Evolutionary conservation across 2,113 vertebrate species (phyloP).

Genomic region (Leiothrix lutea): DNA sequence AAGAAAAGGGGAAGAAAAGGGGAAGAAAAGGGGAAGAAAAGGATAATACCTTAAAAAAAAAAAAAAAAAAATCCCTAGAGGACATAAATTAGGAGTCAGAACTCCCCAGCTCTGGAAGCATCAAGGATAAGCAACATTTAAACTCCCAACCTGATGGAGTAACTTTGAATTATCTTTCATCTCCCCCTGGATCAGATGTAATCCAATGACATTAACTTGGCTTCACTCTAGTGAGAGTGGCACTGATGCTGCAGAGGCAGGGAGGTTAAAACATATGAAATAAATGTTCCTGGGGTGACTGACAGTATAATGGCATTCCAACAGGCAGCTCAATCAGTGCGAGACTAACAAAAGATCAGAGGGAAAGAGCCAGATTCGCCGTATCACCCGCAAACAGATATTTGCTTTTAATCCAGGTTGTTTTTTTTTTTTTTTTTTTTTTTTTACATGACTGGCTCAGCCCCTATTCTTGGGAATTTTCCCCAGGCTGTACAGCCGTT

Average conservation of each 20-base stretch:
- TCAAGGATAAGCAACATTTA: background rate
- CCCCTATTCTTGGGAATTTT: background rate
- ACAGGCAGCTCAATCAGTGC: constrained; percentile 37
- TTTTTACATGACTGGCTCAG: background rate
- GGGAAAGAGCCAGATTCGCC: background rate
- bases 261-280: constrained; percentile 59
- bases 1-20: too few species aligned
- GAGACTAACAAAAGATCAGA: constrained; percentile 63
- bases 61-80: background rate
- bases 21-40: too few species aligned
- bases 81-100: background rate
- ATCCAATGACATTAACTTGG: constrained; percentile 48
- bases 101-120: constrained; percentile 1
- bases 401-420: background rate
- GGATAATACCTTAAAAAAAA: too few species aligned
- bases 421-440: background rate
- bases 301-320: constrained; percentile 60
- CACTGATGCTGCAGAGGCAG: background rate
- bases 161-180: constrained; percentile 53
- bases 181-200: background rate
- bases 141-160: background rate
- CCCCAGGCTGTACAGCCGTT: background rate
- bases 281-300: constrained; percentile 43
- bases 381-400: background rate
- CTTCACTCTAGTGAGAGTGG: constrained; percentile 16